Evolutionary conservation across 2,797 vertebrate species (phyloP).

Genomic region (Pipistrellus pygmaeus): DNA sequence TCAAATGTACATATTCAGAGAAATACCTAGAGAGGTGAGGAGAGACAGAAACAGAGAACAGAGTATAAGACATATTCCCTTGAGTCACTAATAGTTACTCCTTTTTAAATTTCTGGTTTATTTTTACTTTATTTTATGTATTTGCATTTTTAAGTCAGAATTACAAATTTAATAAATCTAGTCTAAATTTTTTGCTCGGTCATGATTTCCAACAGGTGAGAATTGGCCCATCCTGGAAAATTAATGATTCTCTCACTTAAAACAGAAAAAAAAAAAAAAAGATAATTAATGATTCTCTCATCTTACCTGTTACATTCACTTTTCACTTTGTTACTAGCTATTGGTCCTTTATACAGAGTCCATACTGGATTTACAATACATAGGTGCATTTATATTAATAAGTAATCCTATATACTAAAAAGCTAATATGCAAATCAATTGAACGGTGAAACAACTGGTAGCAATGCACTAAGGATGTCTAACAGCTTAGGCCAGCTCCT

Average conservation of each 20-base stretch:
- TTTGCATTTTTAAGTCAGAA: conserved; percentile 47
- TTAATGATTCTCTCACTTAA: background rate
- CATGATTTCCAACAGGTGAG: background rate
- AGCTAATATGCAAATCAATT: no score
- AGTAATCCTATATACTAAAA: background rate
- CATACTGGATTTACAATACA: background rate
- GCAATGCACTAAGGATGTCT: no score
- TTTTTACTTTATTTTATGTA: background rate
- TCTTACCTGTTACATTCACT: conserved; percentile 17
- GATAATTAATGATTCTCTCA: background rate
- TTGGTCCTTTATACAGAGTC: background rate
- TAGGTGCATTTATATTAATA: background rate
- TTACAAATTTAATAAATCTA: background rate
- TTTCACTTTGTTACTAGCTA: conserved; percentile 29
- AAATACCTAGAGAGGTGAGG: background rate
- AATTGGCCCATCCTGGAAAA: background rate
- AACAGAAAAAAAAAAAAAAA: background rate
- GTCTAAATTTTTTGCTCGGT: background rate
- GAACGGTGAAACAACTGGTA: no score
- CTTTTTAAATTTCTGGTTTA: background rate
- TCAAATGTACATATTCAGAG: background rate
- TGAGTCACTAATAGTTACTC: background rate
- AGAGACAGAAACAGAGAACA: background rate
- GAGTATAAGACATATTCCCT: background rate
- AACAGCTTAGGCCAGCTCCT: no score